Conservation (phyloP, 1,140 invertebrate genomes). For the Drosophila micromelanica region DNA sequence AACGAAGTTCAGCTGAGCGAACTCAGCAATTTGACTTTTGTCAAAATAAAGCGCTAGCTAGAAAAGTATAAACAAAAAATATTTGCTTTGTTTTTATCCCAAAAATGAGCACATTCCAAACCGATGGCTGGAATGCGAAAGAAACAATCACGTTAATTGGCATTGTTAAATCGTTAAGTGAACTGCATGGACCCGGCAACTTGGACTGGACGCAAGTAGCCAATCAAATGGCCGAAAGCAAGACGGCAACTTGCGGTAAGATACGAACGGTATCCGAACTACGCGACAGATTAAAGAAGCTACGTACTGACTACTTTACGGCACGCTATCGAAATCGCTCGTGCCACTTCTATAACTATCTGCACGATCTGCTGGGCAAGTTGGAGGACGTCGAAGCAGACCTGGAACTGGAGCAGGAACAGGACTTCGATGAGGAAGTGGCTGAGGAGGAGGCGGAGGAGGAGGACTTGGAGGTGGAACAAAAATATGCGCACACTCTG, state of each 20-base stretch:
- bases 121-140: slow-evolving; percentile 17
- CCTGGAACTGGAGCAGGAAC: neutral
- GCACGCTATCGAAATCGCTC: slow-evolving; percentile 17
- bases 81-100: neutral
- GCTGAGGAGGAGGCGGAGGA: too few relatives aligned
- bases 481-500: slow-evolving; percentile 50
- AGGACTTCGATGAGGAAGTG: too few relatives aligned
- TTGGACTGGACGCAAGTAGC: slow-evolving; percentile 35
- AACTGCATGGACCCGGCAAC: neutral
- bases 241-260: neutral
- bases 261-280: slow-evolving; percentile 7
- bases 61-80: slow-evolving; percentile 30
- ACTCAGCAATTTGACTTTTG: slow-evolving; percentile 2
- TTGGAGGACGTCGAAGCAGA: neutral
- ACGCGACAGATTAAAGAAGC: slow-evolving; percentile 23
- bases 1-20: slow-evolving; percentile 10
- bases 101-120: slow-evolving; percentile 28
- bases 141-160: slow-evolving; percentile 32
- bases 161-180: slow-evolving; percentile 20
- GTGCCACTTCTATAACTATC: slow-evolving; percentile 30
- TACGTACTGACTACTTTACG: slow-evolving; percentile 22
- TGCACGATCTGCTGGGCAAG: slow-evolving; percentile 22
- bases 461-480: slow-evolving; percentile 44
- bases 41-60: neutral
- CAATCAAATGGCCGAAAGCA: slow-evolving; percentile 13